These are phyloP conservation scores for Galendromus occidentalis DNA, from an alignment of 1,140 invertebrate genomes.

Conservation along the genomic window DNA sequence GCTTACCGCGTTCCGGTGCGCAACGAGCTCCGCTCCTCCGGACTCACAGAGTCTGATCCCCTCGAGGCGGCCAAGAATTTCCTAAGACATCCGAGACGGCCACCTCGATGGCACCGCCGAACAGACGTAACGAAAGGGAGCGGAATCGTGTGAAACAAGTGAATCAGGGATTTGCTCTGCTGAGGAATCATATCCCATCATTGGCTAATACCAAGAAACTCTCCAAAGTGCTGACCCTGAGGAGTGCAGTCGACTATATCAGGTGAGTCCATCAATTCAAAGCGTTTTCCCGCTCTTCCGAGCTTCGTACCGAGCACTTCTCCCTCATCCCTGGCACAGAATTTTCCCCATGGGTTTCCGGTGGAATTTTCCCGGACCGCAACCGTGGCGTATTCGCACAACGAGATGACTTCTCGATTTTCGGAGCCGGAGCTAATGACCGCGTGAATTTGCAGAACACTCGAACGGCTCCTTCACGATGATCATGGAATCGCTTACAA, in stretches of 20 bases:
- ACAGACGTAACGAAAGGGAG: constrained; percentile 32
- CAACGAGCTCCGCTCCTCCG: too few species aligned
- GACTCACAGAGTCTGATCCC: too few species aligned
- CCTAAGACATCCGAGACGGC: background rate
- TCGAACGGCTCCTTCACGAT: background rate
- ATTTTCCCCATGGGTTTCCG: background rate
- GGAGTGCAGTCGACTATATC: constrained; percentile 83
- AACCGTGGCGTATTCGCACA: background rate
- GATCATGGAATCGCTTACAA: background rate
- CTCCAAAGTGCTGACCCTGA: constrained; percentile 75
- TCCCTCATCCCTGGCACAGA: background rate
- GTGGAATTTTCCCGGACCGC: too few species aligned
- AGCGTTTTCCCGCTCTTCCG: constrained; percentile 23
- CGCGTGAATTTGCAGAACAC: background rate
- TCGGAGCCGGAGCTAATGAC: too few species aligned
- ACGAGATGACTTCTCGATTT: too few species aligned
- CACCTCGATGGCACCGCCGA: constrained; percentile 46
- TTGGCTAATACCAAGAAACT: constrained; percentile 57
- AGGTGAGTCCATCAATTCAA: constrained; percentile 54
- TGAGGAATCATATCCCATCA: constrained; percentile 55
- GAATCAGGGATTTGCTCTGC: constrained; percentile 63
- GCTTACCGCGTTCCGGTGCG: too few species aligned
- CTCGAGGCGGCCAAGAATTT: too few species aligned
- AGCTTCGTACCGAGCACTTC: background rate
- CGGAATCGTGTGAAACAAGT: constrained; percentile 30